Evolutionary conservation across 2,113 vertebrate species (phyloP), one percentile per base, ranked within the genome.

Genomic region (Mustela lutreola): DNA sequence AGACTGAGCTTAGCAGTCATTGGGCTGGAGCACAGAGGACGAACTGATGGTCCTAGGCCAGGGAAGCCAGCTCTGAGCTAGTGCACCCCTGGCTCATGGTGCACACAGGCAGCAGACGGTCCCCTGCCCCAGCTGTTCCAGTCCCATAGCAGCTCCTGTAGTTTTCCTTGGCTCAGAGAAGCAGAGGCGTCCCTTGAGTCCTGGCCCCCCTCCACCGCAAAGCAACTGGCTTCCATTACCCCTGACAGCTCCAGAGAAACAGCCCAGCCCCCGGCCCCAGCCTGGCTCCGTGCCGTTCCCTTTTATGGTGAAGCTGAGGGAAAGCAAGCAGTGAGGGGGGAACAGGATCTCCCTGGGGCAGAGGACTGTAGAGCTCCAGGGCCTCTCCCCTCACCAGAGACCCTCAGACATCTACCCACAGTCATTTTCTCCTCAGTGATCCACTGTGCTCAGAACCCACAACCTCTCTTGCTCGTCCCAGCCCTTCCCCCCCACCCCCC

Each of bases 141-240:
- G 86, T 45, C 93, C 91, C 79, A 91, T 14, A 88, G 94, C 94
- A 89, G 95, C 97, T 98, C 96, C 97, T 53, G 90, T 79, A 93
- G 97, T 98, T 98, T 97, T 96, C 91, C 91, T 98, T 98, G 97
- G 98, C 97, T 95, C 94, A 9, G 73, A 88, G 79, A 89, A 90
- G 92, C 97, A 94, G 76, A 90, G 91, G 83, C 90, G 45, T 97
- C 96, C 97, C 97, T 95, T 82, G 95, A 93, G 97, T 79, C 91
- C 56, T 8, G 31, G 87, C 96, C 96, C 96, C 94, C 91, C 93
- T 83, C 94, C 60, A 87, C 95, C 95, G 53, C 96, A 88, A 89
- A 96, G 87, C 97, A 97, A 97, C 97, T 97, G 97, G 97, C 97
- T 97, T 97, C 95, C 96, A 97, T 97, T 97, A 97, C 96, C 92